These are phyloP conservation scores for Brachionus koreanus DNA, from an alignment of 1,140 invertebrate species.

Conservation along the genomic window DNA sequence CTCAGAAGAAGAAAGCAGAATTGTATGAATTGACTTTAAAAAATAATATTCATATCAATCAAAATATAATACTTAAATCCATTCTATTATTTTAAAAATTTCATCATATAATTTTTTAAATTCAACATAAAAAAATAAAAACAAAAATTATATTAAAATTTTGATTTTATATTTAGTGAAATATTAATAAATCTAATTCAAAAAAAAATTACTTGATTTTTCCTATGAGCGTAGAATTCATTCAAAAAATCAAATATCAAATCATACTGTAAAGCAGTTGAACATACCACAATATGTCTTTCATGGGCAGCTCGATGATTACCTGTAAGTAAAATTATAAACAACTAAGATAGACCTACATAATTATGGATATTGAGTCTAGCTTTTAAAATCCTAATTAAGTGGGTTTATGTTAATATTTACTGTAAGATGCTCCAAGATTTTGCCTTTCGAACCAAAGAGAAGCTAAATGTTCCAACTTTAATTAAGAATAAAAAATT, in stretches of 20 bases:
- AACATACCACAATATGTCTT: slow-evolving; percentile 41
- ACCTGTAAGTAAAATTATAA: background rate
- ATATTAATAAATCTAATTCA: background rate
- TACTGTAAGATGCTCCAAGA: slow-evolving; percentile 20
- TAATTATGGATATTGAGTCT: background rate
- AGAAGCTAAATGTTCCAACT: slow-evolving; percentile 31
- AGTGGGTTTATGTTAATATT: background rate
- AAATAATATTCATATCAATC: background rate
- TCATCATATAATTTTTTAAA: too few species aligned
- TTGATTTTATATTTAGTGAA: too few species aligned
- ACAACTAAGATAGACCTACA: background rate
- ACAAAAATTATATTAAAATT: too few species aligned
- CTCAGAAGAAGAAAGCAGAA: slow-evolving; percentile 28
- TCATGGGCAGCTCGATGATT: slow-evolving; percentile 34
- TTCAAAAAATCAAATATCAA: slow-evolving; percentile 42
- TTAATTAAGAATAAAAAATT: background rate
- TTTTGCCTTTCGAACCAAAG: slow-evolving; percentile 40
- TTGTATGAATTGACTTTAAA: slow-evolving; percentile 14
- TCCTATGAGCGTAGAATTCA: slow-evolving; percentile 40
- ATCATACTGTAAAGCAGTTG: slow-evolving; percentile 39
- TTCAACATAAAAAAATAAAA: too few species aligned
- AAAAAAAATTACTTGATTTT: slow-evolving; percentile 23
- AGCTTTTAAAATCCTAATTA: background rate
- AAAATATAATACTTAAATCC: too few species aligned
- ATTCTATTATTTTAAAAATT: too few species aligned